Conservation (phyloP, 1,140 invertebrate species). For the silkworm (Bombyx mori) region ASM3026992v2 NC_085121.1:4172501-4173000, state of each 20-base stretch:
- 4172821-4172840: constrained; percentile 6
- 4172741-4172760: no score
- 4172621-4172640: not conserved
- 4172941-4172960: no score
- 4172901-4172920: no score
- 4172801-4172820: no score
- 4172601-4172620: not conserved
- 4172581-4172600: constrained; percentile 1
- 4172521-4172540: constrained; percentile 69
- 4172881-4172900: no score
- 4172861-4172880: constrained; percentile 18
- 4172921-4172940: no score
- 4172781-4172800: no score
- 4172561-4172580: constrained; percentile 55
- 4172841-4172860: constrained; percentile 39
- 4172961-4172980: no score
- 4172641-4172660: constrained; percentile 3
- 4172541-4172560: constrained; percentile 61
- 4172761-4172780: no score
- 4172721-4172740: no score
- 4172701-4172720: constrained; percentile 1
- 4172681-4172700: constrained; percentile 59
- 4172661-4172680: constrained; percentile 7
- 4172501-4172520: constrained; percentile 84
- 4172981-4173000: not conserved